Evolutionary conservation across 2,888 invertebrate genomes (phyloP).

Genomic region (Endomychus coccineus): DNA sequence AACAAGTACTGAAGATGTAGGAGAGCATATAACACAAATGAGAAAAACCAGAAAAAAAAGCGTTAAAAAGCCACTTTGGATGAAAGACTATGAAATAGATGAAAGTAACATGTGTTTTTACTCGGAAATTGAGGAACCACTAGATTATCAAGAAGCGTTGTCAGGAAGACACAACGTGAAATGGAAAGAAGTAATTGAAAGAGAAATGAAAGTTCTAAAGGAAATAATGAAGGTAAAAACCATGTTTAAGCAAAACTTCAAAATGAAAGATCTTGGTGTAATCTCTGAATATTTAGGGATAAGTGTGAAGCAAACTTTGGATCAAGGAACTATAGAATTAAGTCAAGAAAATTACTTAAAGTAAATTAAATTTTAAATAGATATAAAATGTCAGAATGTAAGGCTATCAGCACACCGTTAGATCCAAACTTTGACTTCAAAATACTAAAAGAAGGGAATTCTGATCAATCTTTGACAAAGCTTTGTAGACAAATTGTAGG

Average conservation of each 20-base stretch:
- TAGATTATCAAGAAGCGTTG: no score
- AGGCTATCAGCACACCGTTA: slow-evolving; percentile 9
- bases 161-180: no score
- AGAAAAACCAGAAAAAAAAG: neutral
- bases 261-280: no score
- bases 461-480: slow-evolving; percentile 10
- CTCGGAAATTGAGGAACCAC: no score
- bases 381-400: neutral
- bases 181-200: neutral
- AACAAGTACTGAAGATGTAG: neutral
- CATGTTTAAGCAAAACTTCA: no score
- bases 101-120: no score
- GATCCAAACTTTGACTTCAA: slow-evolving; percentile 17
- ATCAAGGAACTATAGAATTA: slow-evolving; percentile 1
- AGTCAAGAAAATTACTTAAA: slow-evolving; percentile 1
- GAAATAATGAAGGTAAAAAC: no score
- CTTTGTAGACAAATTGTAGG: slow-evolving; percentile 20
- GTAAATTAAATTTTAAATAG: slow-evolving; percentile 6
- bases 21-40: neutral
- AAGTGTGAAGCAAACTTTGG: slow-evolving; percentile 1
- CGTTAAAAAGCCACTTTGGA: neutral
- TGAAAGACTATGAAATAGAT: no score
- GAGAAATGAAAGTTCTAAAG: neutral
- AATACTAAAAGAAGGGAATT: slow-evolving; percentile 9
- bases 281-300: no score